Base-by-base conservation (phyloP, 2,888 invertebrate species). In the Agonopterix arenella region DNA sequence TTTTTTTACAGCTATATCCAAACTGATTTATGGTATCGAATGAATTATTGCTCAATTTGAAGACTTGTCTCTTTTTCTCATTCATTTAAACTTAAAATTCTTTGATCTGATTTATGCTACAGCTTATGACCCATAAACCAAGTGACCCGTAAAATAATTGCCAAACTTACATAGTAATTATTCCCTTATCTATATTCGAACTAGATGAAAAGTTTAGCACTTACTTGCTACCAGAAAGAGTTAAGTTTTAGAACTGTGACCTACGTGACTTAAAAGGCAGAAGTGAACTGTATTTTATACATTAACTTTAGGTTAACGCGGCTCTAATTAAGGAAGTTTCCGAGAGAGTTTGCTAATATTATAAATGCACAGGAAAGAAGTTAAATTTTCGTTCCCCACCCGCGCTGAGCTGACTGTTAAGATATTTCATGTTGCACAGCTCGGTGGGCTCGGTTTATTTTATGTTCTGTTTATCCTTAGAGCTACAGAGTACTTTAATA, bases 321-420 rank as follows among this genome's bases (percentile, higher is more conserved):
- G 68, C 66, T 69, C 70, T 81, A 80, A 80, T 80, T 80, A 80
- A 68, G 69, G 70, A 80, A 81, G 75, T 80, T 81, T 66, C 56
- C 55, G 54, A 55, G 57, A 55, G 57, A 76, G 71, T 77, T 79
- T 60, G 71, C 66, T 79, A 73, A 80, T 80, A 78, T 76, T 80
- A 76, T 76, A 75, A 80, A 78, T 78, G 76, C 67, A 72, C 68
- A 11, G 75, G 71, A 75, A 80, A 76, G 72, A 71, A 66, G 68
- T 60, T 59, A 68, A 73, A 72, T 76, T 72, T 61, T 54, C 62
- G 61, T 66, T 53, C 11, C 45, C 45, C 36, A 42, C 45, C 45
- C 36, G 45, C 61, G 56, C 28, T 28, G 28, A 28, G 28, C 53
- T 57, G 59, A 57, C 60, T 63, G 55, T 70, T 71, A 75, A 68